These are phyloP conservation scores for Pteruthius melanotis DNA, from an alignment of 2,113 vertebrate species.

Conservation along the genomic window DNA sequence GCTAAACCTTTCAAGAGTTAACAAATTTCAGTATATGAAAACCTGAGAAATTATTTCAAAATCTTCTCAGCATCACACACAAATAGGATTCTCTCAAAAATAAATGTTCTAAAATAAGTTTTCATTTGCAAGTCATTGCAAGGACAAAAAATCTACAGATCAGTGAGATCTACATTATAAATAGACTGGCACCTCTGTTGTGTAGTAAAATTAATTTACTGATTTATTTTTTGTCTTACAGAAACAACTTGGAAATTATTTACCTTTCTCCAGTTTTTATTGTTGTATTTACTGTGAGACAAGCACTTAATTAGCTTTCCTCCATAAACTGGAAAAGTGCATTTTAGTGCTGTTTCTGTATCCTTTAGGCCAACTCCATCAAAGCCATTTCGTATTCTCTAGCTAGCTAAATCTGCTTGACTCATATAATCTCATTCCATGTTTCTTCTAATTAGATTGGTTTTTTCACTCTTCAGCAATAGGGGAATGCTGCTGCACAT, in stretches of 20 bases:
- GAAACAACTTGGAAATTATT: background rate
- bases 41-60: background rate
- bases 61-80: background rate
- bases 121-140: background rate
- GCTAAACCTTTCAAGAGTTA: background rate
- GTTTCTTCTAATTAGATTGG: background rate
- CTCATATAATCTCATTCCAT: background rate
- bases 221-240: background rate
- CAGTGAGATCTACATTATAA: no score
- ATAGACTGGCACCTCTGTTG: no score
- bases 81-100: background rate
- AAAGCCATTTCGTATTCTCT: background rate
- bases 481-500: background rate
- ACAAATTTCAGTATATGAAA: background rate
- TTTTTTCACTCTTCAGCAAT: background rate
- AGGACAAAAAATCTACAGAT: background rate
- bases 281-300: background rate
- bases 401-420: background rate
- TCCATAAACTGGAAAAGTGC: background rate
- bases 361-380: background rate
- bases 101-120: background rate
- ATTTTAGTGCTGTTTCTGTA: background rate
- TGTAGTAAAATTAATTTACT: no score
- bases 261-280: background rate
- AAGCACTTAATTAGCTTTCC: background rate